Base-by-base conservation (phyloP, 2,113 vertebrate species). In the Polypterus bichir region DNA sequence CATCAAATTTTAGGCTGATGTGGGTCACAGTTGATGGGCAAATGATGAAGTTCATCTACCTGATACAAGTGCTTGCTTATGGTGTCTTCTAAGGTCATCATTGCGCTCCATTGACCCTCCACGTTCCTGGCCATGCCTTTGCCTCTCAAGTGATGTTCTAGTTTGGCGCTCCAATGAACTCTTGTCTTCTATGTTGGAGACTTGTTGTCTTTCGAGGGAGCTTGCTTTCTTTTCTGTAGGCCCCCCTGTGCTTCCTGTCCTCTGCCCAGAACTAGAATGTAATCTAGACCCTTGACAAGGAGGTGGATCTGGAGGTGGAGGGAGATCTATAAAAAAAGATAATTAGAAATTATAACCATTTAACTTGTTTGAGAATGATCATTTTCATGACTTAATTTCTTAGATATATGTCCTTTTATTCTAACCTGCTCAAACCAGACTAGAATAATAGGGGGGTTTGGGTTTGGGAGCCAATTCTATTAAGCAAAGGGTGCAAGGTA, bases 271-370 rank as follows among this genome's bases (percentile, higher is more conserved):
- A 74, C 74, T 79, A 84, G 85, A 79, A 55, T 89, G 93, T 67
- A 92, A 81, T 59, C 91, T 93, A 77, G 88, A 81, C 74, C 86
- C 89, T 88, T 97, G 94, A 86, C 82, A 87, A 60, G 94, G 95
- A 59, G 96, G 94, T n/a, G 96, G 94, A 65, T 98, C 96, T 44
- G 95, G 94, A 72, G 96, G 93, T 77, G 95, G 96, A 84, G 96
- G 96, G 88, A 99, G 91, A 89, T 96, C 95, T 99, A 74, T 44
- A 47, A 9, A 4, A 11, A 86, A 78, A 81, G 83, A 87, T 7
- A 9, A 27, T 27, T 2, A 27, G 27, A 27, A 27, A 27, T 27
- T 27, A 27, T 27, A 27, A 27, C 27, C 27, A 27, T 27, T 27
- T 27, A 27, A 27, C 27, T 27, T 27, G 27, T 27, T 27, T 27